Conservation (phyloP, 1,140 invertebrate species). For the Eueides isabella region DNA sequence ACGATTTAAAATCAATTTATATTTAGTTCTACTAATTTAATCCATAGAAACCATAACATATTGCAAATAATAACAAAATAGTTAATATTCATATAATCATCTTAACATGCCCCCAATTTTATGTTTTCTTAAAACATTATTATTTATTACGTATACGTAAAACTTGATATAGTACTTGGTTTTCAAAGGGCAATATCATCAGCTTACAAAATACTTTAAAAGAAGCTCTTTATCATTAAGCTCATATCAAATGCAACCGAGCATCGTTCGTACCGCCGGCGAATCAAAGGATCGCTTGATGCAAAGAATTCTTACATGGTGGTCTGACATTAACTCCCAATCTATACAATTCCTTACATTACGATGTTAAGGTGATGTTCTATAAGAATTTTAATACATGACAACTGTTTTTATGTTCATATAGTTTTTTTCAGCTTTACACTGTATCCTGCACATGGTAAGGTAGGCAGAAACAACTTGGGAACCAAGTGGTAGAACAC, state of each 20-base stretch:
- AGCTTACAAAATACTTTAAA: slow-evolving; percentile 38
- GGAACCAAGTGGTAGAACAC: no score
- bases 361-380: not conserved
- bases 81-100: slow-evolving; percentile 1
- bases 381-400: not conserved
- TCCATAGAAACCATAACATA: not conserved
- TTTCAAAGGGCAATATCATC: slow-evolving; percentile 31
- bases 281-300: slow-evolving; percentile 57
- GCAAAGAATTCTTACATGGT: slow-evolving; percentile 56
- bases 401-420: not conserved
- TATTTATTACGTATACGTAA: no score
- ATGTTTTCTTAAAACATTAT: not conserved
- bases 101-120: not conserved
- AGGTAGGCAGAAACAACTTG: no score
- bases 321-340: slow-evolving; percentile 46
- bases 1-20: not conserved
- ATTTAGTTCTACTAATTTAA: not conserved
- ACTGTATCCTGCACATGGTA: no score
- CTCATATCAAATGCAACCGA: slow-evolving; percentile 67
- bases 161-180: slow-evolving; percentile 9
- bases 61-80: not conserved
- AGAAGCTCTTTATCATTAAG: slow-evolving; percentile 37
- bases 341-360: not conserved
- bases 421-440: no score
- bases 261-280: slow-evolving; percentile 54